Conservation (phyloP, 2,888 invertebrate species). For the Drepanosiphum platanoidis region DNA sequence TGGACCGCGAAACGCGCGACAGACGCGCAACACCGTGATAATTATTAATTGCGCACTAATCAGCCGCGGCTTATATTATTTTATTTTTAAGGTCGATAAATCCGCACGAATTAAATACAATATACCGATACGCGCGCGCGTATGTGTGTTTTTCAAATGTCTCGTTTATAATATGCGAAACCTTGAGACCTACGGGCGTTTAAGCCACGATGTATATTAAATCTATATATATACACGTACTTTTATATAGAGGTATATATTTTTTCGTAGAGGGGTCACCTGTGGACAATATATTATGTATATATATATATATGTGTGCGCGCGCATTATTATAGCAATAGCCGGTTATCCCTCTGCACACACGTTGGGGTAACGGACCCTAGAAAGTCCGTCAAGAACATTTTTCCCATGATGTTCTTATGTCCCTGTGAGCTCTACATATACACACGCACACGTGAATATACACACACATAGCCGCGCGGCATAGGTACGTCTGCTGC, state of each 20-base stretch:
- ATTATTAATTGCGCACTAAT: not conserved
- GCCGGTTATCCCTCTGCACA: constrained; percentile 18
- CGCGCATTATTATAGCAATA: not conserved
- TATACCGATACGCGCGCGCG: not conserved
- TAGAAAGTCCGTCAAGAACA: constrained; percentile 52
- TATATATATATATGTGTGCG: not conserved
- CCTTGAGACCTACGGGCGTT: constrained; percentile 1
- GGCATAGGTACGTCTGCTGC: not conserved
- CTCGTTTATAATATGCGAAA: not conserved
- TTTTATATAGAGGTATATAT: not conserved
- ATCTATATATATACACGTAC: not conserved
- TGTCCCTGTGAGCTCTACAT: constrained; percentile 43
- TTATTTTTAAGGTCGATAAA: not conserved
- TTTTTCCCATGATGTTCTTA: constrained; percentile 59
- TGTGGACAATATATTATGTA: constrained; percentile 20
- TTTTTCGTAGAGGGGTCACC: constrained; percentile 38
- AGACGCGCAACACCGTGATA: not conserved
- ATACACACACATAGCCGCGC: not conserved
- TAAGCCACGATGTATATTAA: not conserved
- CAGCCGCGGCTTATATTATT: not conserved
- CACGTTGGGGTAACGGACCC: constrained; percentile 31
- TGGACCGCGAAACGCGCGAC: not conserved
- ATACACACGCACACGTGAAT: not conserved
- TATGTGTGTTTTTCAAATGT: not conserved
- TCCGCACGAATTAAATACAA: not conserved